Conservation (phyloP, 64 coral and sea anemone genomes). For the Actinia tenebrosa region DNA sequence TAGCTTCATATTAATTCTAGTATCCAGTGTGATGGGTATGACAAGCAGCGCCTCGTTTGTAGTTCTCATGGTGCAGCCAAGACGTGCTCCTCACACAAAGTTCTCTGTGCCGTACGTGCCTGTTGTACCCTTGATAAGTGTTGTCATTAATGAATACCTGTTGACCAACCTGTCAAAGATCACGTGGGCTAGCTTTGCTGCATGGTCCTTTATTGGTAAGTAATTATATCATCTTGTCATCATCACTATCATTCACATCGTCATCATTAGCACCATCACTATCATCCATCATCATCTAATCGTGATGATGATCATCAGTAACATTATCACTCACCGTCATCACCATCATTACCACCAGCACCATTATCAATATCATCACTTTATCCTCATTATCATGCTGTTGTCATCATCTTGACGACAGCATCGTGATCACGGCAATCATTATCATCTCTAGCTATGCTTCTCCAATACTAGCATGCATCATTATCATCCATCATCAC, state of each 20-base stretch:
- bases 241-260: background rate
- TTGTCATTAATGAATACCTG: conserved; percentile 51
- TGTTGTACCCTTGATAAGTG: conserved; percentile 38
- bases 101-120: conserved; percentile 37
- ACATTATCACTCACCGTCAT: background rate
- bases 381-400: no score
- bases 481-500: background rate
- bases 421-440: no score
- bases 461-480: background rate
- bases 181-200: conserved; percentile 57
- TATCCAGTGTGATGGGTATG: conserved; percentile 18
- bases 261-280: background rate
- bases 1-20: background rate
- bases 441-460: no score
- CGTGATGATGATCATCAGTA: background rate
- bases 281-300: background rate
- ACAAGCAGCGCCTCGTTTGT: conserved; percentile 3
- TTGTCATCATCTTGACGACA: no score
- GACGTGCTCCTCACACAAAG: background rate
- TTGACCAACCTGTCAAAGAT: conserved; percentile 42
- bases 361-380: no score
- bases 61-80: conserved; percentile 25
- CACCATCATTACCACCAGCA: no score
- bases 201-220: conserved; percentile 61
- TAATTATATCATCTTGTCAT: background rate